Evolutionary conservation across 1,140 invertebrate species (phyloP).

Genomic region (Alviniconcha marisindica): DNA sequence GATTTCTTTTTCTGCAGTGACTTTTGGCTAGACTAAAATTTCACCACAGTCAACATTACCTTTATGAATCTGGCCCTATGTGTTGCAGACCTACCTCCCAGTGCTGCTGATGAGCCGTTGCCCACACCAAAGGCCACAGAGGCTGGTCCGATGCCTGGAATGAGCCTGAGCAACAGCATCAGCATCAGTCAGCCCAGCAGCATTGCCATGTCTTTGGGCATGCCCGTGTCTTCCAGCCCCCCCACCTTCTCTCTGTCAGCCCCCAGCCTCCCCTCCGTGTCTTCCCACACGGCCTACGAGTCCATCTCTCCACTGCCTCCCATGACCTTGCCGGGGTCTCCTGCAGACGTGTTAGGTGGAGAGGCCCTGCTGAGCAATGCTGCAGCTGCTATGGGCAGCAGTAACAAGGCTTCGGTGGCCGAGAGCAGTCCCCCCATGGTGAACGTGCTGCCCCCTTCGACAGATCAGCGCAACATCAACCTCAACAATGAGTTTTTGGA

Average conservation of each 20-base stretch:
- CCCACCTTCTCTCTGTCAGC: neutral
- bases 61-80: too few species aligned
- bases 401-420: slow-evolving; percentile 24
- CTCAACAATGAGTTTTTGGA: slow-evolving; percentile 62
- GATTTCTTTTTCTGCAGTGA: too few species aligned
- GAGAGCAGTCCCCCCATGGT: slow-evolving; percentile 25
- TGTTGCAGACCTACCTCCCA: slow-evolving; percentile 87
- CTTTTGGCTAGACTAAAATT: too few species aligned
- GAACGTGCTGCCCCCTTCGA: neutral
- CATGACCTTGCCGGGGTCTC: slow-evolving; percentile 17
- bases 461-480: slow-evolving; percentile 25
- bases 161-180: neutral
- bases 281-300: neutral
- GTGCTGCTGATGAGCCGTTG: slow-evolving; percentile 86
- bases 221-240: neutral
- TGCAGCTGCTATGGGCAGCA: neutral
- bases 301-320: slow-evolving; percentile 25
- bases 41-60: too few species aligned
- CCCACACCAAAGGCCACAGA: slow-evolving; percentile 80
- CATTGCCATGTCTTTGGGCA: neutral
- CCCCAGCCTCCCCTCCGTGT: neutral
- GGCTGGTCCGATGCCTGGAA: slow-evolving; percentile 45
- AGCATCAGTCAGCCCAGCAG: neutral
- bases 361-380: neutral
- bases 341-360: neutral